These are phyloP conservation scores for Itoplectis maculator DNA, from an alignment of 2,888 invertebrate species.

Conservation along the genomic window DNA sequence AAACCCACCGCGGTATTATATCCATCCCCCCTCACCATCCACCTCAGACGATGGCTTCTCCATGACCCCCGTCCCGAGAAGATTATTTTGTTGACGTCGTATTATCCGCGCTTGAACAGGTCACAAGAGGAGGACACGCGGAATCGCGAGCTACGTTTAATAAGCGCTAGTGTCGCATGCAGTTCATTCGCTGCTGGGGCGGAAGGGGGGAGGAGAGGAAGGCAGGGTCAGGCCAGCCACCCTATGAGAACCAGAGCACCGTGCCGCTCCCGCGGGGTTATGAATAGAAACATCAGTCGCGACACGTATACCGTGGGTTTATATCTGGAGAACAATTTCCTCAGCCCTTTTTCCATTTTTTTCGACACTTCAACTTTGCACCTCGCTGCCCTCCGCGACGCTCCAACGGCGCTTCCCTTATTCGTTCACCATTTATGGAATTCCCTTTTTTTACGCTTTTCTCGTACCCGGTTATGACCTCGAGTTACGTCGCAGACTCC, in stretches of 20 bases:
- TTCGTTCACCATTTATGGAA: not conserved
- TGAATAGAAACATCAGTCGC: conserved; percentile 29
- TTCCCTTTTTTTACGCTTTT: conserved; percentile 24
- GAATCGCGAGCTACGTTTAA: conserved; percentile 57
- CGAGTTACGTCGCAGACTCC: conserved; percentile 1
- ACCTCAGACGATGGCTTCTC: not conserved
- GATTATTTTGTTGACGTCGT: conserved; percentile 49
- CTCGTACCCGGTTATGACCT: conserved; percentile 31
- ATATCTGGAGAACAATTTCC: conserved; percentile 1
- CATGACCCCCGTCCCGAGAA: not conserved
- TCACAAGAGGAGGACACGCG: conserved; percentile 22
- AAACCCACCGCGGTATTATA: conserved; percentile 24
- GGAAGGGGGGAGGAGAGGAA: not conserved
- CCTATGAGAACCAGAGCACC: not conserved
- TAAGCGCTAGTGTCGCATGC: conserved; percentile 37
- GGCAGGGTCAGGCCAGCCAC: too few relatives aligned
- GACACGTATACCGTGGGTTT: not conserved
- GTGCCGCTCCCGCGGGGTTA: conserved; percentile 2
- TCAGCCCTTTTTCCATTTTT: conserved; percentile 8
- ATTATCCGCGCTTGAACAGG: conserved; percentile 46
- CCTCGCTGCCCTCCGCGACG: not conserved
- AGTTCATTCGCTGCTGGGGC: conserved; percentile 13
- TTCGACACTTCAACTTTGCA: not conserved
- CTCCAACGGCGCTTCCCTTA: conserved; percentile 1
- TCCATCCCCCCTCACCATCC: not conserved